These are phyloP conservation scores for Montipora foliosa DNA, from an alignment of 64 coral and sea anemone genomes.

Conservation along the genomic window DNA sequence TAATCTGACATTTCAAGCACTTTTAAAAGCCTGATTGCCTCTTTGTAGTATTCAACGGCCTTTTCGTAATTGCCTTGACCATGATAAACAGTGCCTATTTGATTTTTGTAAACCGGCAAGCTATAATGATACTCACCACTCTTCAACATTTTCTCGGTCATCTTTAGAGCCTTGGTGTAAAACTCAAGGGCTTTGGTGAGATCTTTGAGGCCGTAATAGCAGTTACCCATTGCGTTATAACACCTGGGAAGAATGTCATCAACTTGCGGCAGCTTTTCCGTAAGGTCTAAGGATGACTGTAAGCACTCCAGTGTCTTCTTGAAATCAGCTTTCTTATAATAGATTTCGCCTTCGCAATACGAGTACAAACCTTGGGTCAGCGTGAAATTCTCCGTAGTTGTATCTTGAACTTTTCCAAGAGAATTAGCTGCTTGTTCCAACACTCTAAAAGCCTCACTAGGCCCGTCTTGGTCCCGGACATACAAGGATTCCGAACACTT, in stretches of 20 bases:
- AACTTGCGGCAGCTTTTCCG: not conserved
- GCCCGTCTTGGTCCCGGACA: not conserved
- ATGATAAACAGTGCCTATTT: conserved; percentile 13
- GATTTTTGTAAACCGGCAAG: conserved; percentile 38
- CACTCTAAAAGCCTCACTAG: conserved; percentile 24
- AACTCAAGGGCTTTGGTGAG: not conserved
- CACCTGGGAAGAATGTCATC: conserved; percentile 20
- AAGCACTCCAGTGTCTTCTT: not conserved
- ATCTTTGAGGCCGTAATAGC: not conserved
- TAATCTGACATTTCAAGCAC: conserved; percentile 15
- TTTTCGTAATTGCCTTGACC: not conserved
- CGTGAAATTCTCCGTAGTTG: not conserved
- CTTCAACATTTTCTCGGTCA: not conserved
- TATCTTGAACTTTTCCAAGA: not conserved
- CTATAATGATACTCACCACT: conserved; percentile 15
- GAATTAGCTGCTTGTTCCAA: not conserved
- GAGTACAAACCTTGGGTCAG: conserved; percentile 14
- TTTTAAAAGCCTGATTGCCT: conserved; percentile 42
- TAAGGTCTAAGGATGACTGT: conserved; percentile 14
- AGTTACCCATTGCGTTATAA: conserved; percentile 58
- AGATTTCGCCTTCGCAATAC: conserved; percentile 30
- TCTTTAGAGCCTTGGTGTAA: conserved; percentile 36
- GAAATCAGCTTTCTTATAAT: not conserved
- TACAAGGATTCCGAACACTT: not conserved
- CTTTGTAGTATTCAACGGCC: conserved; percentile 31